Evolutionary conservation across 2,797 vertebrate species (phyloP).

Genomic region (Scomberomorus guttatus): DNA sequence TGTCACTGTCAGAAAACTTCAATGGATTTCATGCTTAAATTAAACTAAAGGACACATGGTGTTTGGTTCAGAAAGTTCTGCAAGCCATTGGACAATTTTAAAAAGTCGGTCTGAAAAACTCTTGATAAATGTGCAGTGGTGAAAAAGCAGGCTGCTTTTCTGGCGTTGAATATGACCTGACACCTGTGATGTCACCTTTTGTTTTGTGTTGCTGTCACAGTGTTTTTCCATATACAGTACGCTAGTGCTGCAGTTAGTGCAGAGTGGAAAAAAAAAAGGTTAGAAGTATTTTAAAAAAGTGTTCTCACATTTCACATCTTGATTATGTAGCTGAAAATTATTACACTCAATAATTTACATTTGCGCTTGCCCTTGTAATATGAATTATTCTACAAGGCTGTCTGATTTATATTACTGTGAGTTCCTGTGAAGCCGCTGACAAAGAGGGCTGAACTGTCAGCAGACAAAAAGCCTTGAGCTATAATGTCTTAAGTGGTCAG

Average conservation of each 20-base stretch:
- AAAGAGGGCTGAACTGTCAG: background rate
- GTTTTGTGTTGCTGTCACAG: background rate
- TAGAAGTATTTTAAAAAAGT: background rate
- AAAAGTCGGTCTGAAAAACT: background rate
- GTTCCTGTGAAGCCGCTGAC: constrained; percentile 1
- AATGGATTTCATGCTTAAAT: background rate
- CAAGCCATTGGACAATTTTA: background rate
- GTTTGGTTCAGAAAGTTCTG: background rate
- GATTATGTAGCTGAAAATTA: background rate
- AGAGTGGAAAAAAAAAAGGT: background rate
- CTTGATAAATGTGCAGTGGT: background rate
- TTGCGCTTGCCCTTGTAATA: constrained; percentile 12
- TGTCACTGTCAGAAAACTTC: background rate
- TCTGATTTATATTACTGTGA: background rate
- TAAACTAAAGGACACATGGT: background rate
- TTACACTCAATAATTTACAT: background rate
- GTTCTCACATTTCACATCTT: background rate
- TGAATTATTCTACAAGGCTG: constrained; percentile 1
- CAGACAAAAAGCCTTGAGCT: constrained; percentile 4
- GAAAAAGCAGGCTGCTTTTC: background rate
- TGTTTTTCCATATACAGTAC: background rate
- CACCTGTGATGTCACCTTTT: background rate
- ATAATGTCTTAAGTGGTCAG: constrained; percentile 2
- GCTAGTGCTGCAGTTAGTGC: background rate
- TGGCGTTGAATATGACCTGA: background rate